These are phyloP conservation scores for Ceyx cyanopectus DNA, from an alignment of 2,113 vertebrate genomes.

Conservation along the genomic window DNA sequence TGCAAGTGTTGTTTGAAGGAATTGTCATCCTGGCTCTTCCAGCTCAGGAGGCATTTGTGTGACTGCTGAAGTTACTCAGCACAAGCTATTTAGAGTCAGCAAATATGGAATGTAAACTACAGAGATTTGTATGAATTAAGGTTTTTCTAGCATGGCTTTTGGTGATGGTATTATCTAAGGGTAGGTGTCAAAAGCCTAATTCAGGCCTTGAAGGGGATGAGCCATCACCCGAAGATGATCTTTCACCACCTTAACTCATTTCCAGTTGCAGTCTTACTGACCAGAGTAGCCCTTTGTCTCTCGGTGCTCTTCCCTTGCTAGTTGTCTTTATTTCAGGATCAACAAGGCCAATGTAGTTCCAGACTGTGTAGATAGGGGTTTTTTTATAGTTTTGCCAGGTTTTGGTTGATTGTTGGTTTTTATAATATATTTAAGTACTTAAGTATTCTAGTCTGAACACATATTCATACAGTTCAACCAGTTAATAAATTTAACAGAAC, in stretches of 20 bases:
- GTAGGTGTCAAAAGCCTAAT: not conserved
- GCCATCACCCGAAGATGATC: not conserved
- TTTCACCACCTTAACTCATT: not conserved
- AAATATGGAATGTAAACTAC: not conserved
- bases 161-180: not conserved
- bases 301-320: not conserved
- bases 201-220: not conserved
- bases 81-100: not conserved
- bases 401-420: not conserved
- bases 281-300: not conserved
- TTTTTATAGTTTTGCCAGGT: not conserved
- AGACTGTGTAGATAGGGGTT: fast-evolving
- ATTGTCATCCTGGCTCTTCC: not conserved
- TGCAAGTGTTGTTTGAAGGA: not conserved
- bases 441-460: not conserved
- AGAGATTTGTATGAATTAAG: not conserved
- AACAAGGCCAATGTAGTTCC: not conserved
- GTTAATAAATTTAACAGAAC: not conserved
- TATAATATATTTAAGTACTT: not conserved
- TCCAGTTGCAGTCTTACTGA: fast-evolving
- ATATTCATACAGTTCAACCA: not conserved
- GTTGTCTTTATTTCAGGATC: not conserved
- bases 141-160: not conserved
- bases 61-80: not conserved
- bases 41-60: not conserved